phyloP scores from a whole-genome alignment of 2,888 invertebrate genomes.

The Uropetala carovei region DNA sequence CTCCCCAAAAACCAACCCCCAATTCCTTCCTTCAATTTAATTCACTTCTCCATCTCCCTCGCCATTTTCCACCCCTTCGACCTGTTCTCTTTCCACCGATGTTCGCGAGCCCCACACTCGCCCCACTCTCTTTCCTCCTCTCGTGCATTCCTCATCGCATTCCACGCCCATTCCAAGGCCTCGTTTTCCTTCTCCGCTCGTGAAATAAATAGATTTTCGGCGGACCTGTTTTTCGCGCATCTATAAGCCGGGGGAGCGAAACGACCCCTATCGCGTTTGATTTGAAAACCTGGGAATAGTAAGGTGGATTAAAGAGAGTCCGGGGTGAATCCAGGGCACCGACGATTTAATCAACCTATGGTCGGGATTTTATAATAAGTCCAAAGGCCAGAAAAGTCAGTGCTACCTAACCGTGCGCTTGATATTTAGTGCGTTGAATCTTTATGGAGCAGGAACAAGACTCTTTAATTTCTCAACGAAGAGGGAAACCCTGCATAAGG shows the following conservation, averaged over 20 bases:
- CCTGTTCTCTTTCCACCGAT: neutral
- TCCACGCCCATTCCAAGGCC: slow-evolving; percentile 13
- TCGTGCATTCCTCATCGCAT: neutral
- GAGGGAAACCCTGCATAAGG: no score
- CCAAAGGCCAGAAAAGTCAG: no score
- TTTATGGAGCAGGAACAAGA: no score
- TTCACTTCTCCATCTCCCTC: slow-evolving; percentile 2
- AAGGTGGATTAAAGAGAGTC: neutral
- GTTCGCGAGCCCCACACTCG: neutral
- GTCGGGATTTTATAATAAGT: neutral
- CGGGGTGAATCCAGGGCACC: neutral
- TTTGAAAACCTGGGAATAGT: slow-evolving; percentile 12
- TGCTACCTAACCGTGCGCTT: no score
- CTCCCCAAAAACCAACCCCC: neutral
- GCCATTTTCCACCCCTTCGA: neutral
- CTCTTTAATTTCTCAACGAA: no score
- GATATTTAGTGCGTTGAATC: no score
- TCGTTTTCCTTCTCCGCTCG: slow-evolving; percentile 16
- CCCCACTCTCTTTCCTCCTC: neutral
- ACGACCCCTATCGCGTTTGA: slow-evolving; percentile 10
- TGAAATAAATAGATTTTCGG: slow-evolving; percentile 36
- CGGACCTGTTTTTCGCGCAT: slow-evolving; percentile 26
- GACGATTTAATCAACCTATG: slow-evolving; percentile 32
- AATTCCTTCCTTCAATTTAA: slow-evolving; percentile 45
- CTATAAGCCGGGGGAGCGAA: neutral